Conservation (phyloP, 2,113 vertebrate genomes). For the Cyanistes caeruleus region DNA sequence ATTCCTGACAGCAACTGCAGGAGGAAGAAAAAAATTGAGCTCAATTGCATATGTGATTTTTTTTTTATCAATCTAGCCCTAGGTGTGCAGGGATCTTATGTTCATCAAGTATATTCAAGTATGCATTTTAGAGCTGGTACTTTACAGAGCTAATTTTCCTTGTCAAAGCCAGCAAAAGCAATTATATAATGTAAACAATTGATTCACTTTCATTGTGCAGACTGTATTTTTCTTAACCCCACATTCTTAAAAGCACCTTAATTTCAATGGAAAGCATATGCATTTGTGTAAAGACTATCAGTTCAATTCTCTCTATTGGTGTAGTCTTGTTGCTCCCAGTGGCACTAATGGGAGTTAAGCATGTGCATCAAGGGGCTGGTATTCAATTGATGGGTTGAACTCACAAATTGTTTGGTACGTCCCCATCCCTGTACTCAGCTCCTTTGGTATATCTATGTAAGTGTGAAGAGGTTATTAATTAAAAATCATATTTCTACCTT, state of each 20-base stretch:
- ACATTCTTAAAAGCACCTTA: slow-evolving; percentile 34
- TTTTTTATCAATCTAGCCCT: neutral
- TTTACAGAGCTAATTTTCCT: slow-evolving; percentile 50
- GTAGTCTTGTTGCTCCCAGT: neutral
- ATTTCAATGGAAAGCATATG: slow-evolving; percentile 40
- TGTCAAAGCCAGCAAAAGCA: slow-evolving; percentile 54
- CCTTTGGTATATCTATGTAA: neutral
- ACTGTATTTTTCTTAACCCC: slow-evolving; percentile 49
- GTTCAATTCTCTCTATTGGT: neutral
- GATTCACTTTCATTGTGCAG: slow-evolving; percentile 38
- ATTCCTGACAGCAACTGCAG: slow-evolving; percentile 4
- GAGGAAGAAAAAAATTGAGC: neutral
- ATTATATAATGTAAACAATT: slow-evolving; percentile 68
- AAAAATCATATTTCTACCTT: slow-evolving; percentile 5
- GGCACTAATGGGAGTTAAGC: slow-evolving; percentile 52
- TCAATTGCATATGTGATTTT: neutral
- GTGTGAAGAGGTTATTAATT: slow-evolving; percentile 40
- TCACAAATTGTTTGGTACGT: slow-evolving; percentile 21
- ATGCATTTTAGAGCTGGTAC: slow-evolving; percentile 18
- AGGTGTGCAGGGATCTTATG: neutral
- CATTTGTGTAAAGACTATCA: neutral
- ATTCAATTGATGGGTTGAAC: slow-evolving; percentile 18
- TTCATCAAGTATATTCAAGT: slow-evolving; percentile 25
- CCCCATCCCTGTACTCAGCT: neutral
- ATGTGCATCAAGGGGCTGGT: neutral